phyloP scores from a whole-genome alignment of 37 sponge, comb jelly and placozoan genomes.

The Cladorhizidae sp. region DNA sequence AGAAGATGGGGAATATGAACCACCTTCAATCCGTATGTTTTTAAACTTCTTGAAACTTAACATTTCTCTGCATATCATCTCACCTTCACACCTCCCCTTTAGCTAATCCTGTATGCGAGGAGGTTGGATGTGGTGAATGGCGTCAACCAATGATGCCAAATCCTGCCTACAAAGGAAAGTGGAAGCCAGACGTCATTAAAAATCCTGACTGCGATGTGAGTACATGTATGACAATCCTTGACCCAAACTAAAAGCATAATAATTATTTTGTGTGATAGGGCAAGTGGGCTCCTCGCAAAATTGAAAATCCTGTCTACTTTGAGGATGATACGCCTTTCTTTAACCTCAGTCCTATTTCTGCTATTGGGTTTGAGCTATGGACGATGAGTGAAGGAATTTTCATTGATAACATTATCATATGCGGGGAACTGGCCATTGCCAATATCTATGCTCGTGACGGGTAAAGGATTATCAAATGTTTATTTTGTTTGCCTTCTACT shows the following conservation, averaged over 20 bases:
- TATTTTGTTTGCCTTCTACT: too few relatives aligned
- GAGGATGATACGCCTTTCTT: conserved; percentile 83
- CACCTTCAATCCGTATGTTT: conserved; percentile 85
- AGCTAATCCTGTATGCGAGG: conserved; percentile 97
- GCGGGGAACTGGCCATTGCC: conserved; percentile 77
- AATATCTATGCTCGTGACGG: conserved; percentile 81
- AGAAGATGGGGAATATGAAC: conserved; percentile 98
- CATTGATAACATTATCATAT: conserved; percentile 93
- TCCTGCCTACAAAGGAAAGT: conserved; percentile 97
- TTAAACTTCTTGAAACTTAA: not conserved
- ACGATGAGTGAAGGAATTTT: conserved; percentile 83
- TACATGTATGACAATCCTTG: too few relatives aligned
- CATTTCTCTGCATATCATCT: not conserved
- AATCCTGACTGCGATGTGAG: conserved; percentile 93
- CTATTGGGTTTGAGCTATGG: conserved; percentile 97
- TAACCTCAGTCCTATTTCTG: conserved; percentile 75
- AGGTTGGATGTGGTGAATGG: conserved; percentile 97
- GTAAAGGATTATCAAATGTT: conserved; percentile 42
- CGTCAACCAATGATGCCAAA: conserved; percentile 83
- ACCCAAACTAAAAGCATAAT: too few relatives aligned
- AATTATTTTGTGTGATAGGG: conserved; percentile 48
- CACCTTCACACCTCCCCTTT: not conserved
- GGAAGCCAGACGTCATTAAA: conserved; percentile 92
- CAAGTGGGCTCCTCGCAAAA: conserved; percentile 84
- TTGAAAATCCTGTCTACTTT: conserved; percentile 92